phyloP scores from a whole-genome alignment of 2,888 invertebrate genomes.

The Hydropsyche betteni region DNA sequence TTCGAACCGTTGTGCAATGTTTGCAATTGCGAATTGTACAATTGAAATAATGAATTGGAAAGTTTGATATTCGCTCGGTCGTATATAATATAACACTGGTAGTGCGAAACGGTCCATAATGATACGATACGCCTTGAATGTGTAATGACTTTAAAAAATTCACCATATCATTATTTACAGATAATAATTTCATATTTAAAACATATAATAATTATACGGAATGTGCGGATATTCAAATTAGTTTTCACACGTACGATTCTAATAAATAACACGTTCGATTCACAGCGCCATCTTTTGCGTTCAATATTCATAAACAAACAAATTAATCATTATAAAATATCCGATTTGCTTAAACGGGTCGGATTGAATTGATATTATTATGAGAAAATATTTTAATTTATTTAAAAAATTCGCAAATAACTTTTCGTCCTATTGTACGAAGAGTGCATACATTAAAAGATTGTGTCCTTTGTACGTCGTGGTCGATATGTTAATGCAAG shows the following conservation, averaged over 20 bases:
- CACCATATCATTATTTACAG: constrained; percentile 2
- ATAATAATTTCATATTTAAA: background rate
- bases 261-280: constrained; percentile 25
- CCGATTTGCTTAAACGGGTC: no score
- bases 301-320: constrained; percentile 15
- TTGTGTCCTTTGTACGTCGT: constrained; percentile 18
- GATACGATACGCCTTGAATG: background rate
- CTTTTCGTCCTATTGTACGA: no score
- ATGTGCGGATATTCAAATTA: background rate
- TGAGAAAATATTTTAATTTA: background rate
- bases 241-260: constrained; percentile 13
- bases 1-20: no score
- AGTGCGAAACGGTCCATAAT: constrained; percentile 2
- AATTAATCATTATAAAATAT: constrained; percentile 3
- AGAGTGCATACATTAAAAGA: constrained; percentile 28
- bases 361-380: no score
- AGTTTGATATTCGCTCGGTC: constrained; percentile 10
- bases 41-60: background rate
- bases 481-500: constrained; percentile 40
- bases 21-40: no score
- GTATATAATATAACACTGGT: background rate
- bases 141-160: constrained; percentile 2
- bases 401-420: background rate
- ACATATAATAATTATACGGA: background rate
- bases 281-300: constrained; percentile 16